Base-by-base conservation (phyloP, 2,888 invertebrate species). In the Meghimatium bilineatum region DNA sequence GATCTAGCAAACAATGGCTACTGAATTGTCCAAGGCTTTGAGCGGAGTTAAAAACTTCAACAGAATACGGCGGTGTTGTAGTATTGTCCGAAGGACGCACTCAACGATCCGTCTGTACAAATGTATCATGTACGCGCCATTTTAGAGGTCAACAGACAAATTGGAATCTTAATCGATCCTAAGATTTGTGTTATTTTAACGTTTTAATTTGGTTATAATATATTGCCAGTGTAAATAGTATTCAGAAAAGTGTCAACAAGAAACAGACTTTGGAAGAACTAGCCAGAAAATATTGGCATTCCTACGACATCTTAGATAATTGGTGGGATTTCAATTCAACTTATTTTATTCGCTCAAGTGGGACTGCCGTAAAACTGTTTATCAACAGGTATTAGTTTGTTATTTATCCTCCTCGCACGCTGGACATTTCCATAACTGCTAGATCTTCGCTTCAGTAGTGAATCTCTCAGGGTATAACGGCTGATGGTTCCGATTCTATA, bases 11-110 rank as follows among this genome's bases (percentile, higher is more conserved):
- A 74, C 74, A 74, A 74, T 29, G 74, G 74, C 49, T 52, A 52
- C 52, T 74, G 74, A 74, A 52, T 74, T 74, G 23, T 23, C 10
- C 17, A 10, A 34, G 52, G 74, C 32, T 49, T 74, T 74, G 32
- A 74, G 32, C 52, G n/a, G 29, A 29, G 29, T 10, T 32, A 29
- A 17, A 74, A 74, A 74, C 74, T 74, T 74, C n/a, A 66, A 71
- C 36, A 71, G 32, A 52, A 29, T 20, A 74, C 74, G 23, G 23
- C 32, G 52, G 29, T 74, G 52, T 20, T 74, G 74, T 74, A 29
- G 32, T 32, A 29, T 52, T 32, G 74, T 32, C 74, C 74, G n/a
- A 3, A 29, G 26, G 0, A 17, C 10, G 74, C 32, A 52, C 74
- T 52, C 1, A 17, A 23, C 10, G 74, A 52, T 52, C 74, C 34